A percentile compares a stretch with the other conserved stretches of the same genome.
These are phyloP conservation scores for Gymnothorax javanicus DNA, from an alignment of 2,797 vertebrate genomes.

Conservation along the genomic window DNA sequence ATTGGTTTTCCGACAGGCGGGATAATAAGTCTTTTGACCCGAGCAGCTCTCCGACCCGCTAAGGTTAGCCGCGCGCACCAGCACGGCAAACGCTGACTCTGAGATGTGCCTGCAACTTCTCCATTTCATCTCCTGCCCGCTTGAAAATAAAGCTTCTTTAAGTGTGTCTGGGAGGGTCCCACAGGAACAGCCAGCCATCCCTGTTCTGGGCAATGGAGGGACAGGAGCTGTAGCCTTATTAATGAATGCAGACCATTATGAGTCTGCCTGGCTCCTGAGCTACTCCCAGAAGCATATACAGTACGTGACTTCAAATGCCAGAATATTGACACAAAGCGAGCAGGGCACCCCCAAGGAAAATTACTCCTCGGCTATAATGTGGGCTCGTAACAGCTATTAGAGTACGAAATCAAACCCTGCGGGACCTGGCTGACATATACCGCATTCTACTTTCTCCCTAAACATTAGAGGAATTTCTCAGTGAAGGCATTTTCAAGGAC, in stretches of 20 bases:
- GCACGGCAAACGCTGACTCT: not conserved
- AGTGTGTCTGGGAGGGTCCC: conserved; percentile 84
- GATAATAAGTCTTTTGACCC: conserved; percentile 98
- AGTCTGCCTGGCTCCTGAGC: conserved; percentile 97
- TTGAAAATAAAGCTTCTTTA: conserved; percentile 97
- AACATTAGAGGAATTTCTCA: conserved; percentile 97
- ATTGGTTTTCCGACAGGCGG: conserved; percentile 92
- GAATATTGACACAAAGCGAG: conserved; percentile 99
- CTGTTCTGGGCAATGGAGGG: conserved; percentile 72
- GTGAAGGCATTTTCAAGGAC: conserved; percentile 99
- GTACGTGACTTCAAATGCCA: conserved; percentile 99
- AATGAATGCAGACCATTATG: conserved; percentile 99
- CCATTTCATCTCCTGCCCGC: conserved; percentile 75
- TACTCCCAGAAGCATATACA: conserved; percentile 97
- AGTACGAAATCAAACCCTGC: conserved; percentile 98
- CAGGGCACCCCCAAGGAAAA: conserved; percentile 91
- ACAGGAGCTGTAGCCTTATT: conserved; percentile 97
- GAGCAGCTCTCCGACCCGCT: conserved; percentile 81
- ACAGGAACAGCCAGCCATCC: conserved; percentile 36
- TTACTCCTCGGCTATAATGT: conserved; percentile 99
- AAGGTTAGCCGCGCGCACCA: conserved; percentile 74
- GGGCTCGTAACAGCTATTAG: conserved; percentile 99
- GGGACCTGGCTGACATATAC: conserved; percentile 77
- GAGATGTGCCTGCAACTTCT: conserved; percentile 31
- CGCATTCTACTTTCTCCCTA: conserved; percentile 96